Base-by-base conservation (phyloP, 2,797 vertebrate species). In the Pipistrellus pygmaeus region DNA sequence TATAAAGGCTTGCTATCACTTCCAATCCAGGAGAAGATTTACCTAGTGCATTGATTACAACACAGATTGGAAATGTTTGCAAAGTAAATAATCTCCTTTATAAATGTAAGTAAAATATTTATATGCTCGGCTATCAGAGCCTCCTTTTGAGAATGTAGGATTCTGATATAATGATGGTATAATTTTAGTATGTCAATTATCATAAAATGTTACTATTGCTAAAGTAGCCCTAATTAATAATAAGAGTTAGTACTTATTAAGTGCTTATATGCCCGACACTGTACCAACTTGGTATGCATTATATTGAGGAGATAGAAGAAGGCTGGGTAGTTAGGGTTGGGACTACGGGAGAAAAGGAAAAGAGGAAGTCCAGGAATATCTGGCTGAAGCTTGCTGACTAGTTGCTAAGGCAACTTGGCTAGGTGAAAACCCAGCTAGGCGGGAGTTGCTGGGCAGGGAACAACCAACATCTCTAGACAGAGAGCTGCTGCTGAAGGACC, bases 1-100 rank as follows among this genome's bases (percentile, higher is more conserved):
- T 89, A 18, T 80, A 93, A 93, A 96, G 41, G 7, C 27, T 96
- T 94, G 7, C 53, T 80, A 7, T 90, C 38, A 84, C 71, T 92
- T 71, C 27, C 32, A 88, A 75, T 89, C 44, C 32, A 91, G 86
- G 32, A 68, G 32, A 84, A 94, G 30, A 91, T 82, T 77, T 69
- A 69, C 38, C 68, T 94, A n/a, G n/a, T 72, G 46, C 17, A 78
- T 48, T 66, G 53, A 72, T 82, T 75, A 93, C 41, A 64, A 75
- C 35, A 88, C 20, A 89, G 32, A 75, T 82, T 77, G 75, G 27
- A 92, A 93, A 55, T 87, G n/a, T 86, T 95, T 96, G 15, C 77
- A 44, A 83, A 82, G 48, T 90, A 76, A 83, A 62, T 94, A 66
- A 64, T 51, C 64, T 60, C 53, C 76, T 84, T 94, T 94, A 64